Percentiles rank a stretch among this genome's conserved stretches.
Evolutionary conservation across 2,113 vertebrate species (phyloP).

Genomic region (Poecilia latipinna): DNA sequence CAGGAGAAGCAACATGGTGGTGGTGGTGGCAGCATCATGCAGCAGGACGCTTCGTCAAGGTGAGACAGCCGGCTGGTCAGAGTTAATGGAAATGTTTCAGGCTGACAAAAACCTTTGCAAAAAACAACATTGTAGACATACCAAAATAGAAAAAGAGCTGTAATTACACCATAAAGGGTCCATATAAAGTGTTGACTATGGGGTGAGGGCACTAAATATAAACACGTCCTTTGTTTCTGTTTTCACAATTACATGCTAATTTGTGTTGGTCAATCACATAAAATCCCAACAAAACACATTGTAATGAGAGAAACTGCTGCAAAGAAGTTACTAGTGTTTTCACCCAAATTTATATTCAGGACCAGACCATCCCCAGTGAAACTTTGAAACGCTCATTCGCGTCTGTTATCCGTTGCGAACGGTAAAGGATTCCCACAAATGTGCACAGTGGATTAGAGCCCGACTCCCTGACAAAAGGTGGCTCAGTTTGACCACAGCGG

Average conservation of each 20-base stretch:
- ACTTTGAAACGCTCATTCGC: background rate
- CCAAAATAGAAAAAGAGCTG: background rate
- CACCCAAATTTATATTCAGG: background rate
- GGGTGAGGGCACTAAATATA: background rate
- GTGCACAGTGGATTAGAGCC: background rate
- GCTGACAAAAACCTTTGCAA: background rate
- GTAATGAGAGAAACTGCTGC: background rate
- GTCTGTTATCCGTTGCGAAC: background rate
- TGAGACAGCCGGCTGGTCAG: background rate
- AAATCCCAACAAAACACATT: background rate
- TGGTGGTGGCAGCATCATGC: too few species aligned
- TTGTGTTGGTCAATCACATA: background rate
- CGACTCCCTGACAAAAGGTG: slow-evolving; percentile 15
- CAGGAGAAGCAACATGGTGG: too few species aligned
- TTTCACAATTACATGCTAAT: background rate
- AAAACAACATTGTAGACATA: background rate
- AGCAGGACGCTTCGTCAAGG: background rate
- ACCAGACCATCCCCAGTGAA: too few species aligned
- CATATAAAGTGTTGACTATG: too few species aligned
- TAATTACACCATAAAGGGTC: background rate
- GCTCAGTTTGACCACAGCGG: slow-evolving; percentile 12
- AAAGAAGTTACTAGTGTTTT: background rate
- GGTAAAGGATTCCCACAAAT: slow-evolving; percentile 7
- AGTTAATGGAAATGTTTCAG: too few species aligned
- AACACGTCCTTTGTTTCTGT: background rate